Percentiles rank a stretch among this genome's conserved stretches.
phyloP scores from a whole-genome alignment of 1,140 invertebrate genomes.

The Matsumurasca onukii region DNA sequence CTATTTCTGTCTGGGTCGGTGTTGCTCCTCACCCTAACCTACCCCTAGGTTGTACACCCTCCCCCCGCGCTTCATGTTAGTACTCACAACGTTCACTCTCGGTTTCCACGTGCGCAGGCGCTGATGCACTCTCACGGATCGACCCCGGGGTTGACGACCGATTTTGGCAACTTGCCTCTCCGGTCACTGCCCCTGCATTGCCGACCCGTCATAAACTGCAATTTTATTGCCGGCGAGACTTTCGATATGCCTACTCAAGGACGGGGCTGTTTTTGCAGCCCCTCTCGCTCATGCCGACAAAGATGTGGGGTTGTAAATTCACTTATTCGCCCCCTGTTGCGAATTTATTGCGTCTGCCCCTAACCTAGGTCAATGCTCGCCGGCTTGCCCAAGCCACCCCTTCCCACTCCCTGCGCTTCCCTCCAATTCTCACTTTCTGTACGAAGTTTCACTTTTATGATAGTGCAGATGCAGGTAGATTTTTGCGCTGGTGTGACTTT shows the following conservation, averaged over 20 bases:
- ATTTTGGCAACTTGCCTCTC: conserved; percentile 13
- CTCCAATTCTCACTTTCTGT: no score
- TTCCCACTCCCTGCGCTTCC: background rate
- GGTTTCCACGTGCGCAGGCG: conserved; percentile 3
- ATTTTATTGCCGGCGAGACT: conserved; percentile 13
- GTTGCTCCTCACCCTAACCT: background rate
- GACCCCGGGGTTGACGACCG: conserved; percentile 18
- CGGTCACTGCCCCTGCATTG: conserved; percentile 11
- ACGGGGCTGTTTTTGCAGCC: background rate
- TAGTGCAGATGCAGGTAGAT: no score
- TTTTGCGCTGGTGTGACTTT: no score
- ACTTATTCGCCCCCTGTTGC: background rate
- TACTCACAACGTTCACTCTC: conserved; percentile 3
- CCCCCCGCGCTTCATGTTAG: background rate
- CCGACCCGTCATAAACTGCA: background rate
- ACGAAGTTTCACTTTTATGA: background rate
- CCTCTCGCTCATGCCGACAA: conserved; percentile 19
- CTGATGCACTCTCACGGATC: conserved; percentile 1
- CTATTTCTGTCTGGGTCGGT: conserved; percentile 14
- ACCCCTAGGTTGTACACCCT: background rate
- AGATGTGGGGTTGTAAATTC: conserved; percentile 17
- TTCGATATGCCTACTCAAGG: conserved; percentile 22
- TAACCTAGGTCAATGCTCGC: conserved; percentile 19
- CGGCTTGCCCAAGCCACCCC: background rate
- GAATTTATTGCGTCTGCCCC: conserved; percentile 17